Percentiles rank a stretch among this genome's conserved stretches.
Evolutionary conservation across 1,140 invertebrate genomes (phyloP).

Genomic region (Tribolium madens): DNA sequence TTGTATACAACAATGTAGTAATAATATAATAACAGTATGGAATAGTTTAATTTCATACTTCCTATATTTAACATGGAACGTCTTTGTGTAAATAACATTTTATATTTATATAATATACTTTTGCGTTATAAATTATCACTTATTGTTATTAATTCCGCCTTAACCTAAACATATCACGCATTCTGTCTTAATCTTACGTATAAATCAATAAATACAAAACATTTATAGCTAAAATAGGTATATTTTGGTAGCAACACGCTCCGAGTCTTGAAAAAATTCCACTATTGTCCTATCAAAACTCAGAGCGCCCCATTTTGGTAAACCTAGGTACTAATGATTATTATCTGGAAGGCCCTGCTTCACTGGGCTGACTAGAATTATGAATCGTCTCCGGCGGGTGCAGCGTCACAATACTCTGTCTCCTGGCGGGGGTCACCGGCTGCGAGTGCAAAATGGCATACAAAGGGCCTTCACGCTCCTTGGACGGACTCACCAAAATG

Average conservation of each 20-base stretch:
- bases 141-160: constrained; percentile 51
- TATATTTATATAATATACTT: constrained; percentile 52
- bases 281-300: constrained; percentile 18
- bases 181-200: constrained; percentile 52
- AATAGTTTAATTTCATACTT: constrained; percentile 55
- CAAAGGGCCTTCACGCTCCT: constrained; percentile 60
- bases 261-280: constrained; percentile 24
- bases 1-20: constrained; percentile 54
- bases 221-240: constrained; percentile 49
- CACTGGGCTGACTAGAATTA: constrained; percentile 38
- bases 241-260: constrained; percentile 46
- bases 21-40: constrained; percentile 54
- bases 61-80: constrained; percentile 56
- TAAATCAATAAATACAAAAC: constrained; percentile 58
- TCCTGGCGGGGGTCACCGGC: constrained; percentile 55
- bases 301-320: constrained; percentile 42
- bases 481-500: constrained; percentile 61
- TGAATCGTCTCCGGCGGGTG: constrained; percentile 58
- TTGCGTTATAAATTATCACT: constrained; percentile 58
- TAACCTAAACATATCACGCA: constrained; percentile 57
- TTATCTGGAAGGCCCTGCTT: constrained; percentile 49
- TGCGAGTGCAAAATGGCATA: constrained; percentile 62
- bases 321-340: constrained; percentile 45
- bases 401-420: constrained; percentile 63
- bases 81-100: constrained; percentile 59